These are phyloP conservation scores for Alloplasta piceator DNA, from an alignment of 2,888 invertebrate genomes.

Conservation along the genomic window DNA sequence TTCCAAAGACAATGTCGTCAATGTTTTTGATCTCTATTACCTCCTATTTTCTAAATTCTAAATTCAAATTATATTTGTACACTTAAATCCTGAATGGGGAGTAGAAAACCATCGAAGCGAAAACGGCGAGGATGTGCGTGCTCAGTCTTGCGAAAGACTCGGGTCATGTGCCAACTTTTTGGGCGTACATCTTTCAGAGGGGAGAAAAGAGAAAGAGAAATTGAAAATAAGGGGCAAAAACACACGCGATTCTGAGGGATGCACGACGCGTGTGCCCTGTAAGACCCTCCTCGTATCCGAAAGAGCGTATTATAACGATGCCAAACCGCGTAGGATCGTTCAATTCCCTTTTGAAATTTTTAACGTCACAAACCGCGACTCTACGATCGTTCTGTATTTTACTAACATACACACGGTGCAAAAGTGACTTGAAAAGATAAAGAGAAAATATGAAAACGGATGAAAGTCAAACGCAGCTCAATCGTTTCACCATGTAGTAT, in stretches of 20 bases:
- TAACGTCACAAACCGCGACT: constrained; percentile 39
- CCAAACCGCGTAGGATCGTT: constrained; percentile 33
- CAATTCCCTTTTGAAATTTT: constrained; percentile 33
- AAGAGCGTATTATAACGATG: constrained; percentile 6
- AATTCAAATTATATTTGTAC: too few species aligned
- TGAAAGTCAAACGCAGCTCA: constrained; percentile 25
- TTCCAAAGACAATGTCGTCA: too few species aligned
- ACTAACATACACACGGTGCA: background rate
- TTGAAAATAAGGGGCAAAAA: constrained; percentile 38
- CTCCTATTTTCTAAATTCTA: too few species aligned
- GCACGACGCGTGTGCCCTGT: too few species aligned
- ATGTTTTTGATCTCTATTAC: too few species aligned
- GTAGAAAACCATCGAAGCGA: constrained; percentile 41
- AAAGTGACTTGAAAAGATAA: background rate
- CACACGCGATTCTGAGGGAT: background rate
- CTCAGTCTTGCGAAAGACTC: constrained; percentile 41
- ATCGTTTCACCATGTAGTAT: background rate
- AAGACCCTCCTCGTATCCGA: background rate
- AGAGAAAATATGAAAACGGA: constrained; percentile 37
- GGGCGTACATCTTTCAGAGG: constrained; percentile 39
- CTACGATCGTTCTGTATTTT: background rate
- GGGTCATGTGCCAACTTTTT: constrained; percentile 44
- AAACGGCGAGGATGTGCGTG: constrained; percentile 47
- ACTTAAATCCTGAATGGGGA: background rate
- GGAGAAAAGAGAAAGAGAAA: constrained; percentile 28